A percentile compares a stretch with the other conserved stretches of the same genome.
These are phyloP conservation scores for Monodelphis domestica DNA, from an alignment of 2,797 vertebrate species.

Conservation along the genomic window DNA sequence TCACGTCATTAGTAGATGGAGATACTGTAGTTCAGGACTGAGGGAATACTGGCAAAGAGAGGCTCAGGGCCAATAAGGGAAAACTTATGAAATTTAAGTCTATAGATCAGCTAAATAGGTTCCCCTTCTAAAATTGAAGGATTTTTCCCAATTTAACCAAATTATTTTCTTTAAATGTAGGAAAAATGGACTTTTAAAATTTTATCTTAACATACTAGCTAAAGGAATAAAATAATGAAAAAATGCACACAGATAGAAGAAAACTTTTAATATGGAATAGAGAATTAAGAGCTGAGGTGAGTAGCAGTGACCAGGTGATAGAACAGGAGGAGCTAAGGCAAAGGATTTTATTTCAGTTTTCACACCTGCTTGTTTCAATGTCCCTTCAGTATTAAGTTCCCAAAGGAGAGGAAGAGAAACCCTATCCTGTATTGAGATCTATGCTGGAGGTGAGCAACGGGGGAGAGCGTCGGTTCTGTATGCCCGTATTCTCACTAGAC, in stretches of 20 bases:
- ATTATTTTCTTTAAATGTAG: not conserved
- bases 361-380: not conserved
- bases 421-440: not conserved
- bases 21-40: not conserved
- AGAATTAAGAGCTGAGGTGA: slow-evolving; percentile 13
- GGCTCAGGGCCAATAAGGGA: not conserved
- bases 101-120: not conserved
- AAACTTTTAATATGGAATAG: slow-evolving; percentile 15
- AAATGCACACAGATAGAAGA: not conserved
- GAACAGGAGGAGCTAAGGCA: not conserved
- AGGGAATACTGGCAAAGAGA: not conserved
- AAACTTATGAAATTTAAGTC: not conserved
- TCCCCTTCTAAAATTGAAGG: not conserved
- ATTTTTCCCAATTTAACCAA: not conserved
- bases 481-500: not conserved
- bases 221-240: slow-evolving; percentile 5
- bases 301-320: not conserved
- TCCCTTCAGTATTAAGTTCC: not conserved
- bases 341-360: not conserved
- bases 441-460: not conserved
- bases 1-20: not conserved
- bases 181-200: not conserved
- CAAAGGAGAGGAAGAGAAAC: not conserved
- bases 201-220: not conserved
- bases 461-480: not conserved